Conservation (phyloP, 2,888 invertebrate species). For the Eurois occulta region DNA sequence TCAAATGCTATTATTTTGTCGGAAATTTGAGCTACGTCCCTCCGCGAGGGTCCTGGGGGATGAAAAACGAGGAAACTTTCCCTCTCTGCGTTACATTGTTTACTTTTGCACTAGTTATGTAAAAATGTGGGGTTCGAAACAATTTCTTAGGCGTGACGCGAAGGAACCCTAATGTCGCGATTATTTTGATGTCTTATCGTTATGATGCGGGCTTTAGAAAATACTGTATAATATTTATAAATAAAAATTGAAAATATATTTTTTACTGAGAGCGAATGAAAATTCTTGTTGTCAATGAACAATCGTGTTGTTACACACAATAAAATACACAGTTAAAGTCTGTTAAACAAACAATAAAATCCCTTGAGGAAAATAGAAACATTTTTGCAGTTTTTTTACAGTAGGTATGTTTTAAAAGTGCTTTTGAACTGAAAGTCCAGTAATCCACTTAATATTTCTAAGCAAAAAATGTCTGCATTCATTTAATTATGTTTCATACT, state of each 20-base stretch:
- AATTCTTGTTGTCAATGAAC: neutral
- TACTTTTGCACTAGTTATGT: constrained; percentile 87
- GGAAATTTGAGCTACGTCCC: constrained; percentile 84
- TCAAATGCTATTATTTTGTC: constrained; percentile 81
- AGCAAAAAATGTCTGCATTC: neutral
- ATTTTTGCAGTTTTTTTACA: neutral
- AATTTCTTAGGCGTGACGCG: constrained; percentile 76
- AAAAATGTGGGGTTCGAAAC: constrained; percentile 78
- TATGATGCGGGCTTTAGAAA: constrained; percentile 35
- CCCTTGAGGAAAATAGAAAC: neutral
- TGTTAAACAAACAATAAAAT: neutral
- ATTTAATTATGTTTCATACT: neutral
- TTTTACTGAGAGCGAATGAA: too few relatives aligned
- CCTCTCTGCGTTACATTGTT: constrained; percentile 83
- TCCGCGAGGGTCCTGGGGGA: constrained; percentile 78
- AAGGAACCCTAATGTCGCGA: constrained; percentile 68
- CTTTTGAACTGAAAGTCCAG: neutral
- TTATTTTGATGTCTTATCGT: constrained; percentile 67
- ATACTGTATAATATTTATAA: neutral
- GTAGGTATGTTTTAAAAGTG: neutral
- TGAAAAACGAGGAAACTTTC: constrained; percentile 88
- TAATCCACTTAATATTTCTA: neutral
- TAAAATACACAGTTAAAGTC: neutral
- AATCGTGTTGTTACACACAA: neutral
- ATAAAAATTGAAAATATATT: neutral